Evolutionary conservation across 1,140 invertebrate genomes (phyloP), one percentile per base, ranked within the genome.

Genomic region (Sarcophaga peregrina): DNA sequence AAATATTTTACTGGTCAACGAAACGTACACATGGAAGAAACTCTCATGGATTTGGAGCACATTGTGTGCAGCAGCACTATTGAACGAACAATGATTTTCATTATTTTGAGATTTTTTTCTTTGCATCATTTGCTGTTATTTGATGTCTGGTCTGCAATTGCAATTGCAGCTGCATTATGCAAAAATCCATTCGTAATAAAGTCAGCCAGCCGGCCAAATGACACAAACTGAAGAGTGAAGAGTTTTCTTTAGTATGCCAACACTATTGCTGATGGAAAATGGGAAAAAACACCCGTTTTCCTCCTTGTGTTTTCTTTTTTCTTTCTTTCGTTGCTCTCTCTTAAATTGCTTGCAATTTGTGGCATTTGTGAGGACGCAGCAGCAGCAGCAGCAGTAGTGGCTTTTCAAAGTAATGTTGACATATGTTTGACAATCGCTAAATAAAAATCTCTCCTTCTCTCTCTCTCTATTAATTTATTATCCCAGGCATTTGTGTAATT

Each of bases 331-430:
- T 74, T 9, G 73, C 73, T 76, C n/a, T 7, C 20, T 76, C n/a
- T 47, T 52, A 15, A 50, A 78, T 78, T 78, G 17, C n/a, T 76
- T 52, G 11, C 75, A 48, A 78, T 50, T 78, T n/a, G 8, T 47
- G 9, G 75, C 50, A 48, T 37, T 37, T 37, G 11, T 37, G 48
- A 17, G 15, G n/a, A 68, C 6, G 25, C 25, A 48, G 47, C 45
- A 37, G 20, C 75, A 50, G 25, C 25, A 48, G 47, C 45, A 37
- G 20, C 75, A 50, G 75, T 78, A 78, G 75, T 78, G 75, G 75
- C 25, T 78, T 50, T 50, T 78, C 75, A 78, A 78, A 37, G 25
- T 78, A 78, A 52, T 78, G 75, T 52, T 78, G 75, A 78, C 75
- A 78, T 25, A 48, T 78, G 75, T 78, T 78, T 50, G 47, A 17